These are phyloP conservation scores for Bombus pyrosoma DNA, from an alignment of 1,140 invertebrate species.

Conservation along the genomic window DNA sequence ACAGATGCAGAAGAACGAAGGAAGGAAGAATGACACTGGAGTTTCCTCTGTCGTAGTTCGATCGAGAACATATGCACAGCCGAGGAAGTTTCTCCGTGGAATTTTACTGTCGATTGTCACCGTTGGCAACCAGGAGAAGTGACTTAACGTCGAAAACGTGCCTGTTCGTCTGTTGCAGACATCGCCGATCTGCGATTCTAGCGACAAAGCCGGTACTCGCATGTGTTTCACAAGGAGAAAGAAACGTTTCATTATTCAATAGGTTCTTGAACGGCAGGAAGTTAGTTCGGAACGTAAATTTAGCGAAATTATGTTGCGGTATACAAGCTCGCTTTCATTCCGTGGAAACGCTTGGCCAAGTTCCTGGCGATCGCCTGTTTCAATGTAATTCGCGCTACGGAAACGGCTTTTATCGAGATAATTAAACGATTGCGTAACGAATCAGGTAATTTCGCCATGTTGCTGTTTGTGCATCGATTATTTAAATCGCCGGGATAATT, in stretches of 20 bases:
- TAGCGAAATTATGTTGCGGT: background rate
- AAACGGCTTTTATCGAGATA: slow-evolving; percentile 8
- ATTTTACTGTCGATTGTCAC: slow-evolving; percentile 53
- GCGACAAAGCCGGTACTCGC: background rate
- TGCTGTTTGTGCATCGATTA: slow-evolving; percentile 3
- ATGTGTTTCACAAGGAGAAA: background rate
- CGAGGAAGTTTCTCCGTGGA: slow-evolving; percentile 23
- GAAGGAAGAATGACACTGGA: background rate
- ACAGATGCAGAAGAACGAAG: background rate
- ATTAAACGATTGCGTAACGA: slow-evolving; percentile 29
- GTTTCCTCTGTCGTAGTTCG: background rate
- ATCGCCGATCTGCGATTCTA: too few species aligned
- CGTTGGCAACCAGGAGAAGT: background rate
- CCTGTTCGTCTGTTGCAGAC: background rate
- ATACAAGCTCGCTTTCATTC: background rate
- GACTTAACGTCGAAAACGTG: slow-evolving; percentile 31
- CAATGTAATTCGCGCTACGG: background rate
- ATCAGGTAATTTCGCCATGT: slow-evolving; percentile 9
- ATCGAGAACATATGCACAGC: background rate
- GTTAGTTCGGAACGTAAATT: background rate
- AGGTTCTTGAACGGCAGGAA: background rate
- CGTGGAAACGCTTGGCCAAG: background rate
- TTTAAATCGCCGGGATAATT: slow-evolving; percentile 1
- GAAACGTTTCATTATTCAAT: slow-evolving; percentile 12
- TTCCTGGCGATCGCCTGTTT: background rate